Evolutionary conservation across 2,113 vertebrate genomes (phyloP).

Genomic region (Tichodroma muraria): DNA sequence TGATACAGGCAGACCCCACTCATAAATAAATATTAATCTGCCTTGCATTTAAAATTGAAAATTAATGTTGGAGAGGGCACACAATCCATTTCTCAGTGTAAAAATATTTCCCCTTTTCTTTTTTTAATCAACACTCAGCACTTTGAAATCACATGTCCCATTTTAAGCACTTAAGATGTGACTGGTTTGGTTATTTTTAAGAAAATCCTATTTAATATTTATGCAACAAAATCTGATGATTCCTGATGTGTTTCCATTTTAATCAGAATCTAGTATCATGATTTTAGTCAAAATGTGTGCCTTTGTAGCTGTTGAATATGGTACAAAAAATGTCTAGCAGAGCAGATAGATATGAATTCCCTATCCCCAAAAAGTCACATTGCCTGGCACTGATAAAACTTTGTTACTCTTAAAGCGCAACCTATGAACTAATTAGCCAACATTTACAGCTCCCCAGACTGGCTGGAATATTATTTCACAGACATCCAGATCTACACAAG

Average conservation of each 20-base stretch:
- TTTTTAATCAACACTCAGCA: slow-evolving; percentile 25
- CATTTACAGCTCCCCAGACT: not conserved
- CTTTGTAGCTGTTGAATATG: not conserved
- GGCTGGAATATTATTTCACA: not conserved
- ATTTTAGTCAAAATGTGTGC: not conserved
- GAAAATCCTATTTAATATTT: slow-evolving; percentile 54
- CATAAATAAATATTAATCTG: slow-evolving; percentile 63
- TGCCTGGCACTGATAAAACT: not conserved
- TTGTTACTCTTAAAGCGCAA: not conserved
- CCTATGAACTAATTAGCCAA: not conserved
- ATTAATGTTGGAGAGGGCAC: slow-evolving; percentile 40
- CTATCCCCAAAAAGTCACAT: not conserved
- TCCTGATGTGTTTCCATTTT: slow-evolving; percentile 35
- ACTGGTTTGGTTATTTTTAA: not conserved
- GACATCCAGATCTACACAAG: not conserved
- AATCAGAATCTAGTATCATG: slow-evolving; percentile 1
- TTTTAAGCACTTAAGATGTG: slow-evolving; percentile 41
- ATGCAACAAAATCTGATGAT: slow-evolving; percentile 35
- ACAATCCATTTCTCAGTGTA: slow-evolving; percentile 3
- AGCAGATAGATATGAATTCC: not conserved
- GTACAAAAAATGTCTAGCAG: not conserved
- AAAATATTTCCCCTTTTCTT: slow-evolving; percentile 13
- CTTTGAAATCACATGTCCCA: not conserved
- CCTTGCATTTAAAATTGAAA: slow-evolving; percentile 42
- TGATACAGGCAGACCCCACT: not conserved